These are phyloP conservation scores for Diadegma fenestrale DNA, from an alignment of 2,888 invertebrate species.

Conservation along the genomic window DNA sequence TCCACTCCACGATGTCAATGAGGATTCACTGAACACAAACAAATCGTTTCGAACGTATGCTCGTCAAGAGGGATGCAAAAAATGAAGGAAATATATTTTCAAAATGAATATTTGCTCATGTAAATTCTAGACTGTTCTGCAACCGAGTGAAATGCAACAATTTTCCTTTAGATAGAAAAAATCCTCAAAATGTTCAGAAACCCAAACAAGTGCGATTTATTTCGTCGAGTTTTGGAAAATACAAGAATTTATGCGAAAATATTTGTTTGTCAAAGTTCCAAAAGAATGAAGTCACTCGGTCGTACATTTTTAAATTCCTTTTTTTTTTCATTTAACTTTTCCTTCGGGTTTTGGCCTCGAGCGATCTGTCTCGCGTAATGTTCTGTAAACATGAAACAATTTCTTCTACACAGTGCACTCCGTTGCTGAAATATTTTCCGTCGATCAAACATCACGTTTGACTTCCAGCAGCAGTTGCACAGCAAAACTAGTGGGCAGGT, in stretches of 20 bases:
- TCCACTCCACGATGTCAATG: slow-evolving; percentile 67
- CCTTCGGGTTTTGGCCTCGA: neutral
- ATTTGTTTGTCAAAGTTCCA: neutral
- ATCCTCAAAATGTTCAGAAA: too few relatives aligned
- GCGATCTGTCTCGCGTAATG: neutral
- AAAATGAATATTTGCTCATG: neutral
- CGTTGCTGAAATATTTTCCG: slow-evolving; percentile 1
- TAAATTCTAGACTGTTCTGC: too few relatives aligned
- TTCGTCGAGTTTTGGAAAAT: too few relatives aligned
- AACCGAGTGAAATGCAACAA: too few relatives aligned
- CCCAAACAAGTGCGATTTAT: too few relatives aligned
- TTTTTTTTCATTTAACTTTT: neutral
- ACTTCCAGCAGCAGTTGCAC: neutral
- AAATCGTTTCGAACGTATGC: slow-evolving; percentile 1
- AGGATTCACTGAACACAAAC: slow-evolving; percentile 30
- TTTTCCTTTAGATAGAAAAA: too few relatives aligned
- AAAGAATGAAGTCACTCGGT: neutral
- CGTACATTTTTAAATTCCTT: neutral
- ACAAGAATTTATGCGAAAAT: neutral
- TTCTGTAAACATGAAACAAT: neutral
- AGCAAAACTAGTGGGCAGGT: neutral
- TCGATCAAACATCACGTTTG: slow-evolving; percentile 30
- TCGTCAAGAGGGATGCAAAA: neutral
- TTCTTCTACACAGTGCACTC: slow-evolving; percentile 4
- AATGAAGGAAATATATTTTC: neutral